Evolutionary conservation across 2,797 vertebrate species (phyloP), one percentile per base, ranked within the genome.

Genomic region (Ctenopoma kingsleyae): DNA sequence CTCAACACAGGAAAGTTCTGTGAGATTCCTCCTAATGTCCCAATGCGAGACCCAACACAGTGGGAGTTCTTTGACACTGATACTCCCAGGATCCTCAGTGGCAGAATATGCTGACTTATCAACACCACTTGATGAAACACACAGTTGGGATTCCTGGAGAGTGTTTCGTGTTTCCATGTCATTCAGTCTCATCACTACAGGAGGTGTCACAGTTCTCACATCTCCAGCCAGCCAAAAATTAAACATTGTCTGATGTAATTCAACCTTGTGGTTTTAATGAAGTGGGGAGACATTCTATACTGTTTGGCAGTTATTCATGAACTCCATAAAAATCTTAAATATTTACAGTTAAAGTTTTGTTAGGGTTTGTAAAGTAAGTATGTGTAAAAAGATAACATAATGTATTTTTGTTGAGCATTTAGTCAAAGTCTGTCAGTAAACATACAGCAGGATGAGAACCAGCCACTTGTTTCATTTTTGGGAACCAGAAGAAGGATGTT

Each of bases 91-190:
- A 75, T 82, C 65, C 54, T 83, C 71, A 12, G 83, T 61, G 73
- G 71, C 76, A 65, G 77, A 88, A 87, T 78, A 79, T 80, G 76
- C 83, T 85, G 86, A 88, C 75, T 85, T 88, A 85, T 89, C 90
- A 90, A 80, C 84, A 78, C 85, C 80, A 73, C 80, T 90, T 87
- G 82, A 91, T 85, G 82, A 90, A 87, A 87, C 83, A 71, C 56
- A 62, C 80, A 71, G 81, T 87, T 88, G 66, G 60, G 81, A 90
- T 89, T 86, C 83, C 74, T 75, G 74, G 52, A 80, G 78, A 78
- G 73, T 54, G 58, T 72, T 81, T 73, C 38, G 74, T 68, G 81
- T 91, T 88, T 81, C 84, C 67, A 82, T 79, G 85, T 84, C 79
- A 85, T 72, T 86, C 72, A 71, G 50, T 40, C 55, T 78, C 72